These are phyloP conservation scores for Lithophane semibrunnea DNA, from an alignment of 2,888 invertebrate species.

Conservation along the genomic window DNA sequence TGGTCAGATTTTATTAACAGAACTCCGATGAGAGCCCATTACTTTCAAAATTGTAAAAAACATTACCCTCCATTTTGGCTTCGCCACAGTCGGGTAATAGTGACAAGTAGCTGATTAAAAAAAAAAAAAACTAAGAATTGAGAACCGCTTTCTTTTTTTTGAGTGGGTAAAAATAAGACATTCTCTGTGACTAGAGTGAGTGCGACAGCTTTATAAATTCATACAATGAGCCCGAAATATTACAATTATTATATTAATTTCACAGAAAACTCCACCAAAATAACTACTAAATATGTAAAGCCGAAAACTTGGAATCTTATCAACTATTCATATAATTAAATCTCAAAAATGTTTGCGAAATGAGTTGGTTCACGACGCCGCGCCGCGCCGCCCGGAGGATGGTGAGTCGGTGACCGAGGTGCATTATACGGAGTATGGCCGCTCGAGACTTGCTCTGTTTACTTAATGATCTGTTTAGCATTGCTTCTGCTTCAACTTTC, in stretches of 20 bases:
- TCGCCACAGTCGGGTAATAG: neutral
- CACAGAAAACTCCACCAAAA: neutral
- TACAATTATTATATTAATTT: neutral
- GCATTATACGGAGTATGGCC: conserved; percentile 10
- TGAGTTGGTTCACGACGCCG: conserved; percentile 9
- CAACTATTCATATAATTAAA: conserved; percentile 52
- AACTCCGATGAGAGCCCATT: neutral
- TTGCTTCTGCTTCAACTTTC: conserved; percentile 22
- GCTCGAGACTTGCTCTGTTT: conserved; percentile 24
- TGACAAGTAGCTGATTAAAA: no score
- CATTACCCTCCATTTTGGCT: neutral
- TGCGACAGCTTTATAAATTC: neutral
- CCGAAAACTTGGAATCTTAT: conserved; percentile 25
- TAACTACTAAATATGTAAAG: conserved; percentile 18
- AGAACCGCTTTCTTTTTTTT: neutral
- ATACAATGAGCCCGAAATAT: neutral
- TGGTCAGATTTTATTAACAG: neutral
- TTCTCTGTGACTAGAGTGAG: neutral
- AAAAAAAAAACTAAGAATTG: neutral
- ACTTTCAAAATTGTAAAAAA: neutral
- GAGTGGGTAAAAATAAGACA: neutral
- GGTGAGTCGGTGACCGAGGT: neutral
- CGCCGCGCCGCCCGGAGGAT: no score
- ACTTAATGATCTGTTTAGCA: conserved; percentile 50
- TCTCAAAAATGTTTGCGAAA: conserved; percentile 39